phyloP scores from a whole-genome alignment of 1,140 invertebrate genomes.

The Temnothorax nylanderi region DNA sequence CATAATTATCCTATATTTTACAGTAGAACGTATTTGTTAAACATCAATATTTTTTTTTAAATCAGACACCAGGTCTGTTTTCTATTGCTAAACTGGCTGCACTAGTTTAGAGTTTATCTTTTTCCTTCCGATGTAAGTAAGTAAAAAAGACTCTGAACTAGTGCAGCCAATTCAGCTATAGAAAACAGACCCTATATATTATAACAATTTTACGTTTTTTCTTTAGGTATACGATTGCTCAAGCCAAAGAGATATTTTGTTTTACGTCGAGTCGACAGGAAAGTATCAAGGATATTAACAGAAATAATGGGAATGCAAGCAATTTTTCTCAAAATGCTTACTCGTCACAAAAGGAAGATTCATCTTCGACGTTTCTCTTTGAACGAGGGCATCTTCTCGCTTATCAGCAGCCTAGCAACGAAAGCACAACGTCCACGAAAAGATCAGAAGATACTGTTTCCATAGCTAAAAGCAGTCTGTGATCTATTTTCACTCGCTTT shows the following conservation, averaged over 20 bases:
- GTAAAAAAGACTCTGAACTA: no score
- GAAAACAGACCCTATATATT: not conserved
- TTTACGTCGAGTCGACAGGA: conserved; percentile 54
- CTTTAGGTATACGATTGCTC: conserved; percentile 66
- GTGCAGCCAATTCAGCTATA: no score
- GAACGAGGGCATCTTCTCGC: conserved; percentile 40
- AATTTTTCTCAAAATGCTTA: conserved; percentile 54
- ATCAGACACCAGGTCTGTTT: not conserved
- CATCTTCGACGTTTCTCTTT: conserved; percentile 59
- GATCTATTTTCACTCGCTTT: conserved; percentile 20
- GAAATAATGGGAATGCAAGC: conserved; percentile 27
- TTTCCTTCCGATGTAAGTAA: no score
- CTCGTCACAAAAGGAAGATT: conserved; percentile 33
- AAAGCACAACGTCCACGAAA: conserved; percentile 52
- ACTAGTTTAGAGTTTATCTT: no score
- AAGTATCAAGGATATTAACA: conserved; percentile 39
- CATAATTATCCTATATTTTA: not conserved
- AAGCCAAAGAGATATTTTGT: conserved; percentile 72
- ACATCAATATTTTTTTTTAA: not conserved
- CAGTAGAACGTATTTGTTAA: not conserved
- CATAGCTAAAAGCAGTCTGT: conserved; percentile 64
- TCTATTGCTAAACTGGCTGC: no score
- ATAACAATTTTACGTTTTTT: conserved; percentile 8
- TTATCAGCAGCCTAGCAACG: conserved; percentile 58
- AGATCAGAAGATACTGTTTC: conserved; percentile 57